phyloP scores from a whole-genome alignment of 2,113 vertebrate species.

The Platanista minor region DNA sequence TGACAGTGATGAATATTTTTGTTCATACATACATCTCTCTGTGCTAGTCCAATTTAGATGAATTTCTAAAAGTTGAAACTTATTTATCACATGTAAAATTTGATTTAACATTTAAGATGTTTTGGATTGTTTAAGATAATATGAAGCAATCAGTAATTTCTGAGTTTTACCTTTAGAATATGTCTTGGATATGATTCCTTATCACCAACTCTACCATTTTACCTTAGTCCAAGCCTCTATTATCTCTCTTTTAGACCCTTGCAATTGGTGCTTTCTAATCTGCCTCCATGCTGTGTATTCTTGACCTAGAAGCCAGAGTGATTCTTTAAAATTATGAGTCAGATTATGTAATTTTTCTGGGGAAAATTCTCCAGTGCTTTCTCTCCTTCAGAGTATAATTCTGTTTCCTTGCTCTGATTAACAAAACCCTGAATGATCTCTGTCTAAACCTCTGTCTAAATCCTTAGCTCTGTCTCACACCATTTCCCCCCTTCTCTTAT shows the following conservation, averaged over 20 bases:
- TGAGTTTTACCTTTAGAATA: background rate
- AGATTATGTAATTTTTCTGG: background rate
- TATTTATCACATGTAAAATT: background rate
- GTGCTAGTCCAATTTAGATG: background rate
- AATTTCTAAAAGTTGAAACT: background rate
- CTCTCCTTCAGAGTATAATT: background rate
- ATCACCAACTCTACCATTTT: background rate
- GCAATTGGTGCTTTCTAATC: background rate
- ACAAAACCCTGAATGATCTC: background rate
- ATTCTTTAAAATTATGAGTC: background rate
- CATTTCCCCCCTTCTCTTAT: background rate
- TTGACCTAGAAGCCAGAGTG: background rate
- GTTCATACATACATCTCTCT: background rate
- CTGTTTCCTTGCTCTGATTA: background rate
- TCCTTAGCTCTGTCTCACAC: background rate
- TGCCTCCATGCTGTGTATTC: too few relatives aligned
- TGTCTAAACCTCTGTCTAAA: background rate
- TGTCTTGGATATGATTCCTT: background rate
- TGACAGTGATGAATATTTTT: background rate
- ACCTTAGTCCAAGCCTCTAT: background rate
- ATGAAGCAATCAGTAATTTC: background rate
- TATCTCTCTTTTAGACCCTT: background rate
- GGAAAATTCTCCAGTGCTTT: background rate
- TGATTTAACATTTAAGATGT: background rate
- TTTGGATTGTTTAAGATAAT: background rate